Evolutionary conservation across 2,888 invertebrate genomes (phyloP).

Genomic region (Ceratothoa steindachneri): DNA sequence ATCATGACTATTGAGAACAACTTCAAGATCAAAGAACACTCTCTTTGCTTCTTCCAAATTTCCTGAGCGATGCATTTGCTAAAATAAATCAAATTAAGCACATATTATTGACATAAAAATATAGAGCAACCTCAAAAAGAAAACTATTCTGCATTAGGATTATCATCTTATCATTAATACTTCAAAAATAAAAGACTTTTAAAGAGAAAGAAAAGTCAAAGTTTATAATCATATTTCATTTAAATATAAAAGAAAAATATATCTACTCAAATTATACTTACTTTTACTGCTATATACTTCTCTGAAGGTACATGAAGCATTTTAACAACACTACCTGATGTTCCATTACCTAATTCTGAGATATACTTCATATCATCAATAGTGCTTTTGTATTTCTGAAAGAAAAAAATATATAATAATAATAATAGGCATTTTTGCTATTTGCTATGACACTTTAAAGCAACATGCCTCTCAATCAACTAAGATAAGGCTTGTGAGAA

Average conservation of each 20-base stretch:
- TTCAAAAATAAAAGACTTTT: not conserved
- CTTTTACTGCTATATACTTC: slow-evolving; percentile 89
- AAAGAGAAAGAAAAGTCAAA: not conserved
- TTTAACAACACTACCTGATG: slow-evolving; percentile 95
- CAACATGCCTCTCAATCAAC: no score
- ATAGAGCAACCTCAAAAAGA: not conserved
- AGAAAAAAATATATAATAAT: slow-evolving; percentile 32
- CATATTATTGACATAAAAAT: not conserved
- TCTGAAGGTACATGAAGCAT: slow-evolving; percentile 85
- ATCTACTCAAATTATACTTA: no score
- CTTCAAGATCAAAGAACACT: slow-evolving; percentile 97
- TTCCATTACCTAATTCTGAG: slow-evolving; percentile 87
- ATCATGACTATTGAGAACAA: slow-evolving; percentile 94
- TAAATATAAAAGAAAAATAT: no score
- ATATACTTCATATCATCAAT: slow-evolving; percentile 78
- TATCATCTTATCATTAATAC: not conserved
- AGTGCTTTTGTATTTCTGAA: slow-evolving; percentile 69
- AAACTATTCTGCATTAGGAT: not conserved
- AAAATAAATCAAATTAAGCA: slow-evolving; percentile 19
- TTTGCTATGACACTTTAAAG: no score
- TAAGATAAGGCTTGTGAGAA: no score
- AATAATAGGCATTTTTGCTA: no score
- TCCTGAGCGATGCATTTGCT: slow-evolving; percentile 95
- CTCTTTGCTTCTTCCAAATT: slow-evolving; percentile 95
- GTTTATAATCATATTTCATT: no score